Base-by-base conservation (phyloP, 37 sponge, comb jelly and placozoan species). In the Ianthella basta region DNA sequence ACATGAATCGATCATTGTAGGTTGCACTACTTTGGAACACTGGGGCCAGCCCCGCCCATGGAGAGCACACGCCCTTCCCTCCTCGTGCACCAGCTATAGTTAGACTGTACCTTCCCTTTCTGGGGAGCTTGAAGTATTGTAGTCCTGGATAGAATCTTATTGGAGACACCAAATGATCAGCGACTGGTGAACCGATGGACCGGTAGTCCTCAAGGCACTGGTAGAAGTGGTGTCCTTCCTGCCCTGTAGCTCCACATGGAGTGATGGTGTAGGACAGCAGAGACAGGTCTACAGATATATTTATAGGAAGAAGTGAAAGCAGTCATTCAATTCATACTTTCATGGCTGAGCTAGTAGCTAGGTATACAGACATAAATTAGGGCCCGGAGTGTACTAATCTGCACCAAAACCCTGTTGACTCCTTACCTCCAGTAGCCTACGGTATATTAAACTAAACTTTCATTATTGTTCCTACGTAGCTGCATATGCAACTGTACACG, bases 81-180 rank as follows among this genome's bases (percentile, higher is more conserved):
- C 91, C 91, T 2, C 83, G 40, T 30, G 87, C 91, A 8, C 91
- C 91, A 36, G 91, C 87, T 29, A 87, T 65, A 8, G 87, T 91
- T 13, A 91, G 39, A 65, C 65, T 84, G 82, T 91, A 91, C 2
- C 16, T 8, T n/a, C 85, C 88, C 68, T 67, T 80, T 18, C 82
- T 66, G 0, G 91, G 91, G 4, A 91, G 41, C 57, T 60, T 35
- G 32, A 91, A 84, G 4, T 59, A 40, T 61, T 91, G 91, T 3
- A 59, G 80, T 29, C 91, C 91, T 8, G 15, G 19, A 56, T 55
- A 69, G 32, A 64, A 56, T 25, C 37, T n/a, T 1, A 50, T 75
- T 36, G 78, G 78, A 40, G 78, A 24, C 19, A 75, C 38, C 35
- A 38, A 40, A 23, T 54, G 77, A 56, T 56, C 38, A 10, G 44